Conservation (phyloP, 1,140 invertebrate species). For the Brachionus angularis region DNA sequence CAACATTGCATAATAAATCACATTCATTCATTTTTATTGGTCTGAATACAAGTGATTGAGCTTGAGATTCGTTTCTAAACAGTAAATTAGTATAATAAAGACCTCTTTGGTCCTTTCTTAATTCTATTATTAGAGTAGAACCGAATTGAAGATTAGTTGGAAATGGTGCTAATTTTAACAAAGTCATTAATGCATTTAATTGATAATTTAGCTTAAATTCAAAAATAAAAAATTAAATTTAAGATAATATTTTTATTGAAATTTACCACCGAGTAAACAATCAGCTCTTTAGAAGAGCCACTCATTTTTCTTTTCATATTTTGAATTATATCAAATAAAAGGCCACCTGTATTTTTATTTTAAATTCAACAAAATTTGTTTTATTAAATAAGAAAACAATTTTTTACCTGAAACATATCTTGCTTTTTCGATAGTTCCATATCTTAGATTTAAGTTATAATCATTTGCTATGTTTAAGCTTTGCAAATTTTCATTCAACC, state of each 20-base stretch:
- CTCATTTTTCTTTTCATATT: constrained; percentile 31
- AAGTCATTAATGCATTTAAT: neutral
- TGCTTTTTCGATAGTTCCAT: constrained; percentile 14
- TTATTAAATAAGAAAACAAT: too few relatives aligned
- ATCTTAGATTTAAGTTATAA: neutral
- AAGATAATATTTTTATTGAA: neutral
- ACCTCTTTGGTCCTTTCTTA: constrained; percentile 16
- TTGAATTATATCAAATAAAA: constrained; percentile 32
- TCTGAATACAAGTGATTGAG: neutral
- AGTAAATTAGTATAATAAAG: constrained; percentile 24
- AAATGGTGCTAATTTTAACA: neutral
- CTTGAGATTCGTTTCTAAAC: neutral
- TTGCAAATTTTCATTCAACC: neutral
- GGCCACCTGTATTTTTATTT: too few relatives aligned
- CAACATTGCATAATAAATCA: constrained; percentile 29
- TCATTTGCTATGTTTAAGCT: neutral
- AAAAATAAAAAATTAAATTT: neutral
- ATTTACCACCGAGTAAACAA: constrained; percentile 17
- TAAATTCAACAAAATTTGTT: too few relatives aligned
- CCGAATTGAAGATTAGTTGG: constrained; percentile 1
- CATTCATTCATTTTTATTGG: constrained; percentile 18
- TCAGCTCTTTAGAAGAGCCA: constrained; percentile 1
- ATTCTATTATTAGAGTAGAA: constrained; percentile 31
- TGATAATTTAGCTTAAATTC: constrained; percentile 2
- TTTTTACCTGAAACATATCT: constrained; percentile 8